Evolutionary conservation across 2,113 vertebrate genomes (phyloP).

Genomic region (Crotophaga sulcirostris): DNA sequence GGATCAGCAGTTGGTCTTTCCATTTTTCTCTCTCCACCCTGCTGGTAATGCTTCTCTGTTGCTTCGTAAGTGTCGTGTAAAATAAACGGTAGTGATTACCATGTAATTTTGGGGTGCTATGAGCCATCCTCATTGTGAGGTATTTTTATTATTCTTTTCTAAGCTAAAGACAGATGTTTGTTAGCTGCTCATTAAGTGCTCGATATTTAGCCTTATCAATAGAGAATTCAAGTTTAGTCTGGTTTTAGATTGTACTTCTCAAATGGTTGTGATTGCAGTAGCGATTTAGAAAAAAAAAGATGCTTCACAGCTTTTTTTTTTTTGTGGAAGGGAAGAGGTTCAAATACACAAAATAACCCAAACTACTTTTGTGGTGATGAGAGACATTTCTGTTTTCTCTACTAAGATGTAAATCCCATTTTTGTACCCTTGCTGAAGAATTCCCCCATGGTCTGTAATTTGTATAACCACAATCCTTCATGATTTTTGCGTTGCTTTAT

Average conservation of each 20-base stretch:
- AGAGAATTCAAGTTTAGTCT: neutral
- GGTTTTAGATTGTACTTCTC: neutral
- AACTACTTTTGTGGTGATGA: neutral
- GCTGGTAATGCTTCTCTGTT: neutral
- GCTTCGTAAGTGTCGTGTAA: neutral
- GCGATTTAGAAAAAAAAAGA: neutral
- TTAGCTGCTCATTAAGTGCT: neutral
- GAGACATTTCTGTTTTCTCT: neutral
- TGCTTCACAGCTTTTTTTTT: neutral
- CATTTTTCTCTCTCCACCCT: neutral
- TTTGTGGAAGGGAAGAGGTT: accelerated
- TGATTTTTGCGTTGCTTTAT: neutral
- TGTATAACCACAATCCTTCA: neutral
- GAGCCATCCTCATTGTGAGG: neutral
- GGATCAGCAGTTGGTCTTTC: neutral
- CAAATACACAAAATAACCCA: neutral
- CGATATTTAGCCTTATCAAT: neutral
- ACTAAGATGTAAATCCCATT: neutral
- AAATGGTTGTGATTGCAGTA: neutral
- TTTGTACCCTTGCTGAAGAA: neutral
- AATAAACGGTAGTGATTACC: neutral
- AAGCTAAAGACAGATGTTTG: neutral
- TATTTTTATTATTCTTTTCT: neutral
- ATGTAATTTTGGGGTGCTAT: neutral
- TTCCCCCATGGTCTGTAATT: accelerated